Evolutionary conservation across 2,113 vertebrate genomes (phyloP).

Genomic region (Turdus rufiventris): DNA sequence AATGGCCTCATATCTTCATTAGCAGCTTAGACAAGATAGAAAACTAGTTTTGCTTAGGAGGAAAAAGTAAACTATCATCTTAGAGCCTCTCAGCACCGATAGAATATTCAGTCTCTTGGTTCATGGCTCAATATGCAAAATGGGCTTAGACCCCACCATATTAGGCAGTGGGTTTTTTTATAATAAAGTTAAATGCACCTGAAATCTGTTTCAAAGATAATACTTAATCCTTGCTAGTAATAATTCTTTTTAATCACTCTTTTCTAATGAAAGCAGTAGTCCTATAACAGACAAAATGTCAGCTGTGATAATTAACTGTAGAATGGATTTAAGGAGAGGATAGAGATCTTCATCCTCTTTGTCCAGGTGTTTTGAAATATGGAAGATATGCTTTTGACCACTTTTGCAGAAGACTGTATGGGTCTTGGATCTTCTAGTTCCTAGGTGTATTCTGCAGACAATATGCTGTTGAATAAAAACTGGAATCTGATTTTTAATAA

Average conservation of each 20-base stretch:
- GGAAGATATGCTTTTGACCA: background rate
- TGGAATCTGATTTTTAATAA: background rate
- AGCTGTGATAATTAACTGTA: background rate
- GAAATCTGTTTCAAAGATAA: background rate
- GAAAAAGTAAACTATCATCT: background rate
- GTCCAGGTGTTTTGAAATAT: background rate
- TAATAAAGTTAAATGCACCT: background rate
- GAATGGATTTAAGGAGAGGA: background rate
- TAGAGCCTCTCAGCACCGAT: background rate
- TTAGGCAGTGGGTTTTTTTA: no score
- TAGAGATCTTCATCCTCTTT: background rate
- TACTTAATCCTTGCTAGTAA: background rate
- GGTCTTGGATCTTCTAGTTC: background rate
- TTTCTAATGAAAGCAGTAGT: background rate
- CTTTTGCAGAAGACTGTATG: background rate
- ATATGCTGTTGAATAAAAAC: background rate
- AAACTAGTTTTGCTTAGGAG: background rate
- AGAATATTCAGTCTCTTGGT: background rate
- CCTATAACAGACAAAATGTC: background rate
- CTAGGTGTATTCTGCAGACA: background rate
- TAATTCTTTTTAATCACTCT: background rate
- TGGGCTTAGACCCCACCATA: background rate
- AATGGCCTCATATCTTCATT: background rate
- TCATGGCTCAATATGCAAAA: background rate
- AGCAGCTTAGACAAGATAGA: background rate